These are phyloP conservation scores for Drosophila leontia DNA, from an alignment of 1,140 invertebrate species.

Conservation along the genomic window DNA sequence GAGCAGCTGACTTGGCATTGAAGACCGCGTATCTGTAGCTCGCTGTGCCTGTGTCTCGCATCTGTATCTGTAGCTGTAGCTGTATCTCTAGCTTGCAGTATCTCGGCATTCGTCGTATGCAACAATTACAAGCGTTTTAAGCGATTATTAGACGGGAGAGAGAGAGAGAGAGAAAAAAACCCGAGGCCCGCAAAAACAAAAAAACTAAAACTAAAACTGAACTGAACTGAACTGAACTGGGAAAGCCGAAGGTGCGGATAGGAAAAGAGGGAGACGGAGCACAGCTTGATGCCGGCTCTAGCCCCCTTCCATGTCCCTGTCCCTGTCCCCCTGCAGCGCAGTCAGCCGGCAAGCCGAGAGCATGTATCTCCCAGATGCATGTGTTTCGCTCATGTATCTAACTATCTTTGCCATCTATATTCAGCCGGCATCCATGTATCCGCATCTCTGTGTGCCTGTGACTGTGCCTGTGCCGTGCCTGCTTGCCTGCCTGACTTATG, in stretches of 20 bases:
- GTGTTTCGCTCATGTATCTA: conserved; percentile 60
- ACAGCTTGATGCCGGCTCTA: conserved; percentile 57
- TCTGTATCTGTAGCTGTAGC: conserved; percentile 27
- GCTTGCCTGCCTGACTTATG: conserved; percentile 57
- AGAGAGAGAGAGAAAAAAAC: conserved; percentile 18
- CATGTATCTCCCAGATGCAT: conserved; percentile 52
- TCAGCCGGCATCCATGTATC: conserved; percentile 38
- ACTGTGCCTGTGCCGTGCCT: background rate
- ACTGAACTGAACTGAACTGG: conserved; percentile 29
- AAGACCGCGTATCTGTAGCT: conserved; percentile 47
- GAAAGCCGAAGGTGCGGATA: conserved; percentile 56
- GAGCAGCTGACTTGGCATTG: conserved; percentile 79
- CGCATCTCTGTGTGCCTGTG: conserved; percentile 22
- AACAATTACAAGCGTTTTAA: conserved; percentile 74
- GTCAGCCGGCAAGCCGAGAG: conserved; percentile 56
- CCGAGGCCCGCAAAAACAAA: conserved; percentile 22
- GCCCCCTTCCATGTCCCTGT: background rate
- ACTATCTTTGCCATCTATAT: conserved; percentile 73
- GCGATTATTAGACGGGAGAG: conserved; percentile 68
- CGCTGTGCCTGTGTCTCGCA: conserved; percentile 1
- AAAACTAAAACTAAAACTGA: conserved; percentile 28
- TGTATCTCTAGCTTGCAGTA: conserved; percentile 42
- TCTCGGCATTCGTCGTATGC: conserved; percentile 52
- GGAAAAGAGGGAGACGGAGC: conserved; percentile 25
- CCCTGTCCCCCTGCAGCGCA: conserved; percentile 37